Conservation (phyloP, 2,888 invertebrate genomes). For the Lithophane leautieri region DNA sequence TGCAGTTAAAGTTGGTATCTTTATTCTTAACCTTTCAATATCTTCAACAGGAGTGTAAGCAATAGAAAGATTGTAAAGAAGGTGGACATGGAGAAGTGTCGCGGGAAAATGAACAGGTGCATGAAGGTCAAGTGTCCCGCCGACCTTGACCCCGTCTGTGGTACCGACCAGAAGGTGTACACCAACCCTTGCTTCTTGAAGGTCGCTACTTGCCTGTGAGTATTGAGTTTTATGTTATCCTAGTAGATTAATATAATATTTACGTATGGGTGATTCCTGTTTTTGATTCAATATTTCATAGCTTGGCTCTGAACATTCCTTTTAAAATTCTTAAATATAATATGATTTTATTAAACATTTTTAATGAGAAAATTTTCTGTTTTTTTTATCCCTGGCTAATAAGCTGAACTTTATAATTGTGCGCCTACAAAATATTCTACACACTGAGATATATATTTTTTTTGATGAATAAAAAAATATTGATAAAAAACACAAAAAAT, state of each 20-base stretch:
- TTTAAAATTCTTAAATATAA: background rate
- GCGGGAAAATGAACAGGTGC: constrained; percentile 93
- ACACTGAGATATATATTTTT: no score
- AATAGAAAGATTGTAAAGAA: constrained; percentile 91
- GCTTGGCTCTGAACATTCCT: background rate
- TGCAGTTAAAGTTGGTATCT: background rate
- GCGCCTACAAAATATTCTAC: background rate
- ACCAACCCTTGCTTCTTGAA: constrained; percentile 95
- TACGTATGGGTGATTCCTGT: background rate
- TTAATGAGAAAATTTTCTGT: background rate
- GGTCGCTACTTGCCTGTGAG: constrained; percentile 96
- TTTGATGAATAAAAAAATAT: no score
- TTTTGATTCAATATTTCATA: background rate
- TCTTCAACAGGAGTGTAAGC: constrained; percentile 79
- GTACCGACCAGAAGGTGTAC: constrained; percentile 96
- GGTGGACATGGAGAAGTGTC: constrained; percentile 95
- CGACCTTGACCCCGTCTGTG: constrained; percentile 95
- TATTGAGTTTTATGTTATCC: constrained; percentile 58
- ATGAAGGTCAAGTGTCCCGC: constrained; percentile 93
- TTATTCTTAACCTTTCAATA: background rate
- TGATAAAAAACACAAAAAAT: no score
- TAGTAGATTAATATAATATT: constrained; percentile 12
- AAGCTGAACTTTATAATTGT: background rate
- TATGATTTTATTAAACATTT: no score
- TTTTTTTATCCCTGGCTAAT: background rate